A percentile compares a stretch with the other conserved stretches of the same genome.
phyloP scores from a whole-genome alignment of 2,888 invertebrate species.

The Margaritifera margaritifera region DNA sequence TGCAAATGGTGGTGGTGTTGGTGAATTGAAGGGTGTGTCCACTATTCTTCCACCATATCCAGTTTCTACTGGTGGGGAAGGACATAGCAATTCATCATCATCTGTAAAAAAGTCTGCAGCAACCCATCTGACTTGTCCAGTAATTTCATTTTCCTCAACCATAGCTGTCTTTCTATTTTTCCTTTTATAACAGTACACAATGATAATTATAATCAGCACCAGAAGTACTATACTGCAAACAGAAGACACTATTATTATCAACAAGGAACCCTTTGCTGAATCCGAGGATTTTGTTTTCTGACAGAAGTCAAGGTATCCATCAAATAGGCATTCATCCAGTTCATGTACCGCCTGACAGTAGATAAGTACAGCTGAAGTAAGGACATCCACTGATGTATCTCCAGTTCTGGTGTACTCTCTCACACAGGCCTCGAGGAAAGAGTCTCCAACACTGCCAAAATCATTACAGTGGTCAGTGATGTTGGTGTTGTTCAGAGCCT shows the following conservation, averaged over 20 bases:
- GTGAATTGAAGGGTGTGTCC: too few relatives aligned
- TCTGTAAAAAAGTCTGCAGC: too few relatives aligned
- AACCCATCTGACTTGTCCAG: too few relatives aligned
- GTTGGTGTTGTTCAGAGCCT: slow-evolving; percentile 25
- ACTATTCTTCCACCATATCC: too few relatives aligned
- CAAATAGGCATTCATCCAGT: slow-evolving; percentile 42
- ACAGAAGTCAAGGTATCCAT: slow-evolving; percentile 52
- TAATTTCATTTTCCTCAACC: too few relatives aligned
- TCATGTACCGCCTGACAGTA: slow-evolving; percentile 46
- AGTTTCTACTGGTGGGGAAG: too few relatives aligned
- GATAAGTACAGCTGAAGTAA: slow-evolving; percentile 37
- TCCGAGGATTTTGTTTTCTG: slow-evolving; percentile 4
- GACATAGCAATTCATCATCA: too few relatives aligned
- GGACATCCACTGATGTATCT: slow-evolving; percentile 20
- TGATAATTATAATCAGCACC: not conserved
- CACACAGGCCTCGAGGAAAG: slow-evolving; percentile 50
- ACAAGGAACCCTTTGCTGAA: not conserved
- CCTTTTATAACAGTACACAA: not conserved
- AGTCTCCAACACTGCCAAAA: slow-evolving; percentile 33
- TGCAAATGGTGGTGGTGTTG: too few relatives aligned
- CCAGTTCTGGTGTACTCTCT: slow-evolving; percentile 33
- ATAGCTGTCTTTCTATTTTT: slow-evolving; percentile 5
- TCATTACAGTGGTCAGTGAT: slow-evolving; percentile 28
- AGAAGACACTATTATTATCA: slow-evolving; percentile 2
- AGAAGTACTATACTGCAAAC: not conserved